Conservation (phyloP, 2,797 vertebrate genomes). For the Halcyon leucocephala region DNA sequence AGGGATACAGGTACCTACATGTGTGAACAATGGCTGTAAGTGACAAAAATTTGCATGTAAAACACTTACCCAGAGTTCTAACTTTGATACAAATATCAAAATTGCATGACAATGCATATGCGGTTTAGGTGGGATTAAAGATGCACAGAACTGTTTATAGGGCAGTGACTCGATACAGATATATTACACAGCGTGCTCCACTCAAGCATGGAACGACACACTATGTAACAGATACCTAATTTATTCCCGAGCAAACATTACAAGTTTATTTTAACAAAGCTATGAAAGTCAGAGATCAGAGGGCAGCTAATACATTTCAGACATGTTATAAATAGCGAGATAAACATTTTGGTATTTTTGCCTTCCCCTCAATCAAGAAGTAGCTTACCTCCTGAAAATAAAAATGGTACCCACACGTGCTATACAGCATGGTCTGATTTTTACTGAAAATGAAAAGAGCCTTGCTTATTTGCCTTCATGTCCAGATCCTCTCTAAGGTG, state of each 20-base stretch:
- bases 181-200: background rate
- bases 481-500: background rate
- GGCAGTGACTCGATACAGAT: background rate
- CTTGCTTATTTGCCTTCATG: background rate
- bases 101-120: background rate
- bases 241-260: background rate
- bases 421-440: background rate
- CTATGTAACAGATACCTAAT: background rate
- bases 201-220: background rate
- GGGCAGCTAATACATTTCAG: background rate
- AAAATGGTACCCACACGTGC: background rate
- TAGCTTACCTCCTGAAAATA: background rate
- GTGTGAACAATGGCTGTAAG: background rate
- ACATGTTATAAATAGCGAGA: background rate
- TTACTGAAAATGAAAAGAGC: background rate
- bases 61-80: background rate
- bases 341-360: background rate
- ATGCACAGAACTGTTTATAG: background rate
- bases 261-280: background rate
- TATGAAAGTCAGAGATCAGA: background rate
- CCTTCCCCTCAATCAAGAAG: background rate
- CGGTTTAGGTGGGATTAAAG: background rate
- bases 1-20: fast-evolving
- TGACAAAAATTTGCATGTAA: background rate
- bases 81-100: background rate